Evolutionary conservation across 1,140 invertebrate species (phyloP).

Genomic region (Drosophila ironensis): DNA sequence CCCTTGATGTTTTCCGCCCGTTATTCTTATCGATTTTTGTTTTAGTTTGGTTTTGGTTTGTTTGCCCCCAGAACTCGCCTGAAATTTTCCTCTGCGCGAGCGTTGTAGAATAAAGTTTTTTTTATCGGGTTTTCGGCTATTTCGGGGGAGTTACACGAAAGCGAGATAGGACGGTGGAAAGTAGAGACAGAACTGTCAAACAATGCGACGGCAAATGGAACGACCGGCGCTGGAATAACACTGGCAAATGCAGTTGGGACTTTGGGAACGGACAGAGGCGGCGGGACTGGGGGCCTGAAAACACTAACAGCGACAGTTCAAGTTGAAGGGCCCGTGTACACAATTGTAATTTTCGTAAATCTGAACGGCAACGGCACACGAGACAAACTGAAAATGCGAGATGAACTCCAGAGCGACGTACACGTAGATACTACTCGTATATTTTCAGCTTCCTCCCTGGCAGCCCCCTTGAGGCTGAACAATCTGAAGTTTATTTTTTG

Average conservation of each 20-base stretch:
- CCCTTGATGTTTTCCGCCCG: constrained; percentile 32
- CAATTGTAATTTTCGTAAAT: constrained; percentile 74
- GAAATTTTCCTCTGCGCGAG: background rate
- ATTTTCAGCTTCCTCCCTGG: constrained; percentile 16
- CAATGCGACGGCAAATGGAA: constrained; percentile 65
- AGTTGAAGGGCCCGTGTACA: constrained; percentile 68
- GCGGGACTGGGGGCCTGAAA: background rate
- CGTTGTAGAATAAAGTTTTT: constrained; percentile 37
- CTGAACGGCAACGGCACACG: constrained; percentile 40
- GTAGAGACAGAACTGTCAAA: constrained; percentile 58
- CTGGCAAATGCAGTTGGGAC: constrained; percentile 56
- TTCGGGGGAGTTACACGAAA: background rate
- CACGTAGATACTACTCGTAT: background rate
- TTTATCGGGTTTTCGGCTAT: constrained; percentile 28
- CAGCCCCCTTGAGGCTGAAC: background rate
- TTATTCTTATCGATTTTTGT: constrained; percentile 73
- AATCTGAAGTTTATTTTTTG: constrained; percentile 56
- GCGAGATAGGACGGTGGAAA: background rate
- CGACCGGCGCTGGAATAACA: constrained; percentile 74
- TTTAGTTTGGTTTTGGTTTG: constrained; percentile 49
- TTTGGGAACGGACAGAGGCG: background rate
- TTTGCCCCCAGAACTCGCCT: constrained; percentile 8
- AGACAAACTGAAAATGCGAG: constrained; percentile 32
- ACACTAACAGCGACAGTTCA: constrained; percentile 55
- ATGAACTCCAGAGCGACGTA: constrained; percentile 24